Evolutionary conservation across 2,797 vertebrate species (phyloP).

Genomic region (Anableps anableps): DNA sequence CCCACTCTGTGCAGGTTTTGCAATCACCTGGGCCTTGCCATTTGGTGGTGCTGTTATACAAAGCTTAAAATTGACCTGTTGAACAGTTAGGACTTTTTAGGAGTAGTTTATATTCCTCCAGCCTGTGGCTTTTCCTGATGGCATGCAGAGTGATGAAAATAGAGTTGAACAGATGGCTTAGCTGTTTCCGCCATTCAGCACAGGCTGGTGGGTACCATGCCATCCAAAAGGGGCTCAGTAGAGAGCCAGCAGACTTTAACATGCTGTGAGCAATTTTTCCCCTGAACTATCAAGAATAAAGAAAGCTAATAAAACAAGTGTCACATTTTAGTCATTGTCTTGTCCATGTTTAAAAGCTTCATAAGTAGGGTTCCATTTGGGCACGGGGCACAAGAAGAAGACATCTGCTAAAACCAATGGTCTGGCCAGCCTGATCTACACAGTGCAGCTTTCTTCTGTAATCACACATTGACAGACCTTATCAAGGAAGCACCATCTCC

Average conservation of each 20-base stretch:
- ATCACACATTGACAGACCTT: constrained; percentile 54
- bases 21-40: constrained; percentile 35
- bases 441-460: constrained; percentile 40
- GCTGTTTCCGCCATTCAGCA: constrained; percentile 70
- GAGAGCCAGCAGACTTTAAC: constrained; percentile 49
- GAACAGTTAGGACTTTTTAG: constrained; percentile 52
- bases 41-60: constrained; percentile 32
- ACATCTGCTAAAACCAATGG: constrained; percentile 44
- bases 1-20: constrained; percentile 24
- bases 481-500: constrained; percentile 48
- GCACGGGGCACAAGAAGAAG: constrained; percentile 45
- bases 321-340: constrained; percentile 35
- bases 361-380: constrained; percentile 32
- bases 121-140: constrained; percentile 49
- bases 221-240: constrained; percentile 63
- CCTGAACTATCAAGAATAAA: constrained; percentile 57
- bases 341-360: constrained; percentile 32
- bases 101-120: constrained; percentile 49
- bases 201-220: constrained; percentile 68
- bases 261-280: constrained; percentile 54
- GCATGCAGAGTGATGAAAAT: constrained; percentile 76
- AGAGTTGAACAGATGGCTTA: constrained; percentile 81
- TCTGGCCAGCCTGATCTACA: constrained; percentile 56
- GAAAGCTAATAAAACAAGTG: constrained; percentile 34
- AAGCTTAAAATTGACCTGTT: constrained; percentile 62